Conservation (phyloP, 2,113 vertebrate species). For the Tragelaphus buxtoni region DNA sequence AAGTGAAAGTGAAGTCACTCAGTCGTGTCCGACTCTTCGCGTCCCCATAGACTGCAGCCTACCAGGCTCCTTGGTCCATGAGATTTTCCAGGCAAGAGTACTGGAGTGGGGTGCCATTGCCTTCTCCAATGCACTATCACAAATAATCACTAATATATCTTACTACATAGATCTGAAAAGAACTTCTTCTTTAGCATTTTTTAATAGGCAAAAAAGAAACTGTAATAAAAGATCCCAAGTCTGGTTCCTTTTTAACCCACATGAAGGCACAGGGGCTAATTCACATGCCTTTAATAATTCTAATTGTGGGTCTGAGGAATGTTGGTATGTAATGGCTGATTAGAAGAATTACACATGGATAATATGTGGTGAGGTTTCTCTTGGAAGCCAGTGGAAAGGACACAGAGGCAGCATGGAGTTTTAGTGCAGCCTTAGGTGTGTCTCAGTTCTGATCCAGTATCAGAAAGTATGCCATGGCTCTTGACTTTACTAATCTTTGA, state of each 20-base stretch:
- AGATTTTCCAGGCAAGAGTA: too few relatives aligned
- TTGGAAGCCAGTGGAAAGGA: background rate
- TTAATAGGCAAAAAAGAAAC: background rate
- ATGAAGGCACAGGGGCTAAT: background rate
- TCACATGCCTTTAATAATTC: background rate
- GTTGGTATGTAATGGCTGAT: background rate
- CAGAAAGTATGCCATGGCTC: background rate
- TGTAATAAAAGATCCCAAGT: background rate
- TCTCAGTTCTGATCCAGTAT: background rate
- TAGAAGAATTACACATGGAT: background rate
- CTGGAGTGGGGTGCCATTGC: too few relatives aligned
- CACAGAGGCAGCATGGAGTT: background rate
- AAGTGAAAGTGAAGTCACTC: too few relatives aligned
- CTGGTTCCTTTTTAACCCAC: background rate
- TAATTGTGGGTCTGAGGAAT: background rate
- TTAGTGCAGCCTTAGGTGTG: background rate
- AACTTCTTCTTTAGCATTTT: background rate
- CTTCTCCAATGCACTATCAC: background rate
- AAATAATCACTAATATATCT: background rate
- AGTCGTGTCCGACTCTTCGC: too few relatives aligned
- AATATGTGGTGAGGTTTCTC: background rate
- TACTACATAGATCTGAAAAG: background rate
- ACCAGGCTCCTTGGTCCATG: too few relatives aligned
- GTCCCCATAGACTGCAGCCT: too few relatives aligned
- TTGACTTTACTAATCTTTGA: background rate